Evolutionary conservation across 2,797 vertebrate genomes (phyloP).

Genomic region (Betta splendens): DNA sequence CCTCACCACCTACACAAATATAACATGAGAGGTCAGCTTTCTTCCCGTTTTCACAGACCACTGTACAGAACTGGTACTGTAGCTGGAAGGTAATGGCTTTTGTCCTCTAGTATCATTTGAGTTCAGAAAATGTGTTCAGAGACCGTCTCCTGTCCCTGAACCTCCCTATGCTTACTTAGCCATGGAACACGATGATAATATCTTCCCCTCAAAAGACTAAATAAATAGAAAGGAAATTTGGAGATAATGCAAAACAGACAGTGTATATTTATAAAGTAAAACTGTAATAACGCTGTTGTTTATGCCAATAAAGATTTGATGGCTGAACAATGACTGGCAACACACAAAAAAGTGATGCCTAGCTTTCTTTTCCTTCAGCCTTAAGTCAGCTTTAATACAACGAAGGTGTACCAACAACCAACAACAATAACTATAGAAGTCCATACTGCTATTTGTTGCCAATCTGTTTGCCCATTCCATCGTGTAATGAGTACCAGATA

Average conservation of each 20-base stretch:
- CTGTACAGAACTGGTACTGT: slow-evolving; percentile 10
- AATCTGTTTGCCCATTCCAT: too few species aligned
- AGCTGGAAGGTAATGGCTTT: slow-evolving; percentile 13
- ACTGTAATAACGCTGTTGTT: slow-evolving; percentile 49
- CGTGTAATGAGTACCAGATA: too few species aligned
- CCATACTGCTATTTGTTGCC: slow-evolving; percentile 1
- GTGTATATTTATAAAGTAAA: slow-evolving; percentile 36
- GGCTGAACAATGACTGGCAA: slow-evolving; percentile 54
- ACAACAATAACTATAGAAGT: not conserved
- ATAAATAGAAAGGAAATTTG: slow-evolving; percentile 69
- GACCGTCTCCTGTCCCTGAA: slow-evolving; percentile 69
- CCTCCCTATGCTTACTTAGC: slow-evolving; percentile 67
- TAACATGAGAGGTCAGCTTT: slow-evolving; percentile 15
- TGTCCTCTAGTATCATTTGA: slow-evolving; percentile 34
- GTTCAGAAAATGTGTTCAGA: slow-evolving; percentile 45
- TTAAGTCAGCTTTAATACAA: slow-evolving; percentile 37
- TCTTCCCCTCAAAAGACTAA: slow-evolving; percentile 78
- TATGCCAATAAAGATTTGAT: slow-evolving; percentile 56
- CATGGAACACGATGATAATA: slow-evolving; percentile 77
- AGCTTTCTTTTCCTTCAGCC: slow-evolving; percentile 38
- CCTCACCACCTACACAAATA: slow-evolving; percentile 88
- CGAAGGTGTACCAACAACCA: not conserved
- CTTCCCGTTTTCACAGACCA: not conserved
- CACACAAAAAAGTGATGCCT: slow-evolving; percentile 42
- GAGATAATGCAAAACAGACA: slow-evolving; percentile 47